These are phyloP conservation scores for Incurvaria masculella DNA, from an alignment of 2,888 invertebrate genomes.

Conservation along the genomic window DNA sequence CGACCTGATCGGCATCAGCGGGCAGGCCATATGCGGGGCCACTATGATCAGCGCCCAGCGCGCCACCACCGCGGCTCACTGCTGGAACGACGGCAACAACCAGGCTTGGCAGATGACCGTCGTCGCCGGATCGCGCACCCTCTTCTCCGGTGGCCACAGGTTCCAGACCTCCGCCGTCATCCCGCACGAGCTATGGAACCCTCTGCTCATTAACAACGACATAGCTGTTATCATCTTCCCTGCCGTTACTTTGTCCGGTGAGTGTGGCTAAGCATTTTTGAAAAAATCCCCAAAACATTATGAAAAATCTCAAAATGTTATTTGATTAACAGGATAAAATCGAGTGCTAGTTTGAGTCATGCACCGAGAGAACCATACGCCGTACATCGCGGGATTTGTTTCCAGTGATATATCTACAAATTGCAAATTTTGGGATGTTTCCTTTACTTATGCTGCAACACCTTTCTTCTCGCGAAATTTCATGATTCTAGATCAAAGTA, in stretches of 20 bases:
- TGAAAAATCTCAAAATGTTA: too few relatives aligned
- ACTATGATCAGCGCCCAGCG: conserved; percentile 13
- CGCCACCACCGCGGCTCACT: conserved; percentile 22
- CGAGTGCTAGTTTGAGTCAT: too few relatives aligned
- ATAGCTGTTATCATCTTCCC: conserved; percentile 9
- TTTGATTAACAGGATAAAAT: too few relatives aligned
- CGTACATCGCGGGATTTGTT: too few relatives aligned
- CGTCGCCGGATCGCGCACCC: conserved; percentile 17
- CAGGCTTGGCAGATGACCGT: conserved; percentile 17
- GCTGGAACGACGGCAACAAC: conserved; percentile 18
- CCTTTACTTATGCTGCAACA: too few relatives aligned
- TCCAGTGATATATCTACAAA: too few relatives aligned
- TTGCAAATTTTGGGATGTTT: too few relatives aligned
- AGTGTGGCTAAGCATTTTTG: too few relatives aligned
- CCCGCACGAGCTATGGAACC: conserved; percentile 5
- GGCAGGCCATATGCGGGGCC: conserved; percentile 12
- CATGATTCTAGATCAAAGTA: too few relatives aligned
- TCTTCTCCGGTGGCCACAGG: conserved; percentile 9
- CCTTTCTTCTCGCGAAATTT: too few relatives aligned
- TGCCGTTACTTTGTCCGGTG: conserved; percentile 1
- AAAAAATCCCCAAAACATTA: too few relatives aligned
- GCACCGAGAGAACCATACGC: too few relatives aligned
- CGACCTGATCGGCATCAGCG: conserved; percentile 14
- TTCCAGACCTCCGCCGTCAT: conserved; percentile 7
- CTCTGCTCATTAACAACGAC: conserved; percentile 6